Evolutionary conservation across 1,140 invertebrate genomes (phyloP).

Genomic region (Philotrypesis tridentata): DNA sequence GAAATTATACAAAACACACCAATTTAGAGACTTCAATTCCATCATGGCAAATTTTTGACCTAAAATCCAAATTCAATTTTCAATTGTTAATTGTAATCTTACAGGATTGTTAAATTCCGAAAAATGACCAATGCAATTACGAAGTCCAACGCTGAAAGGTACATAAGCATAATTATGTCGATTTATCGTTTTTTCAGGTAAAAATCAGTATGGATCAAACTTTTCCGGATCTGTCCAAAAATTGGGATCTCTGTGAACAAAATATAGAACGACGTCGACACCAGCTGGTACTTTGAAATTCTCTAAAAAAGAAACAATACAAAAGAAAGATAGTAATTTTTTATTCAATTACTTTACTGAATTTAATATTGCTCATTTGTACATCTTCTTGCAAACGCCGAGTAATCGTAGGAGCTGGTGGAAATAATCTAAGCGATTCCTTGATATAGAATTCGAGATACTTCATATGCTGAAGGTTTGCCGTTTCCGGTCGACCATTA

Average conservation of each 20-base stretch:
- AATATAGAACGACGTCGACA: conserved; percentile 69
- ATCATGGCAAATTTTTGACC: conserved; percentile 59
- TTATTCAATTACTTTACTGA: not conserved
- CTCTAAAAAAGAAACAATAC: conserved; percentile 48
- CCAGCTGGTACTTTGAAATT: conserved; percentile 66
- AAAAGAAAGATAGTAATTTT: too few relatives aligned
- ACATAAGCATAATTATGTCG: conserved; percentile 78
- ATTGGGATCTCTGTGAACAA: conserved; percentile 80
- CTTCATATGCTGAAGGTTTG: conserved; percentile 49
- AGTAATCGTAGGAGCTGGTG: conserved; percentile 76
- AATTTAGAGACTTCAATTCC: conserved; percentile 50
- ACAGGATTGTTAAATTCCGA: not conserved
- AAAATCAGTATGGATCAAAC: conserved; percentile 86
- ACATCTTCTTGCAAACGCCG: conserved; percentile 71
- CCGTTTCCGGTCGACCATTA: conserved; percentile 49
- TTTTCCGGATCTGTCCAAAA: conserved; percentile 82
- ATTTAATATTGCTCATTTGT: conserved; percentile 49
- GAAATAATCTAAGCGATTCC: conserved; percentile 77
- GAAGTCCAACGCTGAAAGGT: conserved; percentile 83
- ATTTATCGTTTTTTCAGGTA: conserved; percentile 72
- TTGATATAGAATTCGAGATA: conserved; percentile 80
- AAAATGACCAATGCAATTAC: conserved; percentile 77
- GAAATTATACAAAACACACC: conserved; percentile 49
- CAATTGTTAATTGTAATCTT: not conserved
- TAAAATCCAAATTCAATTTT: conserved; percentile 45